Conservation (phyloP, 1,140 invertebrate species). For the Euura saliciscinereae region DNA sequence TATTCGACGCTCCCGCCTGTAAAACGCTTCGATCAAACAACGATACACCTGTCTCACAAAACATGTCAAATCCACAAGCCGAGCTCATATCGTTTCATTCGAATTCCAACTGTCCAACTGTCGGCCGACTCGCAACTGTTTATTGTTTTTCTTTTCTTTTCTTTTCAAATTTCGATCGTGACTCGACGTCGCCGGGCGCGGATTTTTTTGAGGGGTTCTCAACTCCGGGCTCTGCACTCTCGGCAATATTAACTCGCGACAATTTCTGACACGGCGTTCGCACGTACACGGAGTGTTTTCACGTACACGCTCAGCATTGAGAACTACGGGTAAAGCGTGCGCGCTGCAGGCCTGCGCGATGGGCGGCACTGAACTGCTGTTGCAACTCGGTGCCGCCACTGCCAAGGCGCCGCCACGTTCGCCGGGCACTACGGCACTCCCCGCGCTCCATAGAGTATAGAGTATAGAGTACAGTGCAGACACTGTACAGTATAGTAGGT, state of each 20-base stretch:
- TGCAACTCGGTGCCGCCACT: not conserved
- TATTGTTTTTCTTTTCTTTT: too few species aligned
- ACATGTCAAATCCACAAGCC: too few species aligned
- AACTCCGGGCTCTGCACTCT: not conserved
- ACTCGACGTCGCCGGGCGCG: too few species aligned
- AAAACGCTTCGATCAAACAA: too few species aligned
- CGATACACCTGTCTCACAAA: too few species aligned
- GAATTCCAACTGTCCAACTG: too few species aligned
- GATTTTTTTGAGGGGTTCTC: not conserved
- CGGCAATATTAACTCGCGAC: not conserved
- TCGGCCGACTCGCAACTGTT: too few species aligned
- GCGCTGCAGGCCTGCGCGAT: not conserved
- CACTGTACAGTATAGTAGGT: too few species aligned
- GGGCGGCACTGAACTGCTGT: not conserved
- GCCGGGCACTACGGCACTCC: not conserved
- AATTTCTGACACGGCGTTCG: not conserved
- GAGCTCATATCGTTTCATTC: too few species aligned
- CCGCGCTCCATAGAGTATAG: not conserved
- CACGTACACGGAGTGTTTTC: not conserved
- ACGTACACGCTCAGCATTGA: not conserved
- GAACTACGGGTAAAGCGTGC: not conserved
- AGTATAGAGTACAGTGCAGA: too few species aligned
- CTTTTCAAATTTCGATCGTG: too few species aligned
- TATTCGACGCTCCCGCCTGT: too few species aligned
- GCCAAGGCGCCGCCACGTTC: constrained; percentile 4